A percentile compares a stretch with the other conserved stretches of the same genome.
phyloP scores from a whole-genome alignment of 2,888 invertebrate species.

The Hydroisotoma schaefferi region DNA sequence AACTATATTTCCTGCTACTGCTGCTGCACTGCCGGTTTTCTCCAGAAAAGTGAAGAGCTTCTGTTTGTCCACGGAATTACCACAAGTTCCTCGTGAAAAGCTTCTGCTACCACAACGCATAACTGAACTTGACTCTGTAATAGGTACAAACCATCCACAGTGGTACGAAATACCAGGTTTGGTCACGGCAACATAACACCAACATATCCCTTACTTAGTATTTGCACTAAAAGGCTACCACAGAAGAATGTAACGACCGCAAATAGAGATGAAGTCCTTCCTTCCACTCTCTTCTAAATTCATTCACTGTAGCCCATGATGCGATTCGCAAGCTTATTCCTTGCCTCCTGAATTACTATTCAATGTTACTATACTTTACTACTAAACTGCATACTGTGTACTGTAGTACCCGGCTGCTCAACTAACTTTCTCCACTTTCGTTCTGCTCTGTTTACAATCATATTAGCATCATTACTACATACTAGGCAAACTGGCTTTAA shows the following conservation, averaged over 20 bases:
- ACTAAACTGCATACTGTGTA: neutral
- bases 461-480: no score
- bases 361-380: neutral
- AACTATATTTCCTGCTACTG: neutral
- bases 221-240: no score
- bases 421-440: neutral
- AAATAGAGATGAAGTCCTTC: constrained; percentile 14
- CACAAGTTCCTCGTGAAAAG: constrained; percentile 9
- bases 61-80: constrained; percentile 1
- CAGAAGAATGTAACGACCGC: constrained; percentile 12
- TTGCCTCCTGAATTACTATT: constrained; percentile 7
- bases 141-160: neutral
- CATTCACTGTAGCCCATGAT: constrained; percentile 8
- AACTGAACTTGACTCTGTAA: constrained; percentile 8
- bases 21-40: neutral
- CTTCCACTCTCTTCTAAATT: constrained; percentile 6
- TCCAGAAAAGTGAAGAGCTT: neutral
- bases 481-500: no score
- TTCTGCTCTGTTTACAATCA: no score
- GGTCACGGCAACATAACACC: no score
- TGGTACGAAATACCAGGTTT: neutral
- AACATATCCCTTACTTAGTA: neutral
- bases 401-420: no score
- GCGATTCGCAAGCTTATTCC: no score
- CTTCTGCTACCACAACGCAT: constrained; percentile 3